Base-by-base conservation (phyloP, 2,888 invertebrate species). In the Frankliniella fusca region DNA sequence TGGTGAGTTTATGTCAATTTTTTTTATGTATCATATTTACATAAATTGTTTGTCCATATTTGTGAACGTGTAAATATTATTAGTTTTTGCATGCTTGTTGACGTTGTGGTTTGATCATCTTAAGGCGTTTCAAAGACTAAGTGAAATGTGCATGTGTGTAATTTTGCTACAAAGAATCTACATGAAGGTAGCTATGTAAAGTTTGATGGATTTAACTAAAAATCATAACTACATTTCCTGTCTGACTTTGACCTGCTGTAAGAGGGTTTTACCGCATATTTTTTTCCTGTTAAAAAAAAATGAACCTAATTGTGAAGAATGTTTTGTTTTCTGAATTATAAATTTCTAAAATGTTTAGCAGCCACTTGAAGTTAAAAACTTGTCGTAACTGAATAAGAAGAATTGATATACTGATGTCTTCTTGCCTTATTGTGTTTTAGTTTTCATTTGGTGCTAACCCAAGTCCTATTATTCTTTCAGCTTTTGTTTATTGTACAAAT, bases 21-120 rank as follows among this genome's bases (percentile, higher is more conserved):
- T 76, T 27, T 27, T 27, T 76, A 76, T 76, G 70, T 76, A 76
- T 76, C 23, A 76, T 76, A 23, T 76, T 27, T 76, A 27, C 70
- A 76, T 76, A 76, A 27, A 76, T 76, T 76, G 54, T 54, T 54
- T 54, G 61, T 61, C 61, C 18, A 61, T 61, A 61, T 61, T 61
- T 38, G 38, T 38, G 38, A 61, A n/a, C 1, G 9, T 76, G 70
- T 76, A 76, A 27, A 76, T 76, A 76, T 12, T 23, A 27, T 12
- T 23, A 8, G 27, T 76, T 27, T 76, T 23, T 76, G 70, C 70
- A 70, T 70, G 70, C 23, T 70, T 70, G 70, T 23, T 27, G 10
- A 76, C 8, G 11, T 15, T 61, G 11, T 61, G n/a, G 61, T n/a
- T 61, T 61, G 61, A 54, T 15, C 61, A 61, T n/a, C 15, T 38